Evolutionary conservation across 2,113 vertebrate species (phyloP).

Genomic region (Neogale vison): DNA sequence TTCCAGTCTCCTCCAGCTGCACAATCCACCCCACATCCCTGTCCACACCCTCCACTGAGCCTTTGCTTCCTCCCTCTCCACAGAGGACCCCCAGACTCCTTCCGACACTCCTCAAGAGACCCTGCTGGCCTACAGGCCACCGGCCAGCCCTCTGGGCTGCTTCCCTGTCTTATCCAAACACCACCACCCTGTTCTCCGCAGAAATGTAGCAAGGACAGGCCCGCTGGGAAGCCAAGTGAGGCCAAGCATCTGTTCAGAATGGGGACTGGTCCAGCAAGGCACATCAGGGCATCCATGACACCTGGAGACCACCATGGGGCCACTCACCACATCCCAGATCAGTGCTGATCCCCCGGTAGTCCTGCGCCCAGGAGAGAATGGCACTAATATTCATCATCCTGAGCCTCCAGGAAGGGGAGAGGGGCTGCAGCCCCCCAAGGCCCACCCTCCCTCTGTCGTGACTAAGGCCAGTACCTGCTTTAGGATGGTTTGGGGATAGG

Average conservation of each 20-base stretch:
- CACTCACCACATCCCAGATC: not conserved
- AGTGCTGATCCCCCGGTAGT: not conserved
- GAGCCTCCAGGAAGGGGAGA: not conserved
- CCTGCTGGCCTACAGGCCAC: too few relatives aligned
- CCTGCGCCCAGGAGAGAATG: not conserved
- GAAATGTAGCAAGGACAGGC: not conserved
- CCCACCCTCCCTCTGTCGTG: not conserved
- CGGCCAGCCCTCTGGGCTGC: too few relatives aligned
- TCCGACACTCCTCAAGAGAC: not conserved
- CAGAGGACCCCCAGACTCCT: not conserved
- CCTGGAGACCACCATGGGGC: not conserved
- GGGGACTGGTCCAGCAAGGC: not conserved
- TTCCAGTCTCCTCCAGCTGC: not conserved
- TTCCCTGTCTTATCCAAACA: not conserved
- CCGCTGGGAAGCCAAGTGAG: not conserved
- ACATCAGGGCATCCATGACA: not conserved
- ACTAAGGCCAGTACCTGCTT: slow-evolving; percentile 50
- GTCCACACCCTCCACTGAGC: not conserved
- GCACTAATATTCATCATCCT: not conserved
- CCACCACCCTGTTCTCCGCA: not conserved
- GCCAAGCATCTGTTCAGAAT: not conserved
- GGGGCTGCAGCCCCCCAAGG: not conserved
- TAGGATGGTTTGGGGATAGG: not conserved
- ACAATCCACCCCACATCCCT: too few relatives aligned
- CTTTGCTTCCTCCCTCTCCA: not conserved